Conservation (phyloP, 2,113 vertebrate genomes). For the Dasyurus viverrinus region DNA sequence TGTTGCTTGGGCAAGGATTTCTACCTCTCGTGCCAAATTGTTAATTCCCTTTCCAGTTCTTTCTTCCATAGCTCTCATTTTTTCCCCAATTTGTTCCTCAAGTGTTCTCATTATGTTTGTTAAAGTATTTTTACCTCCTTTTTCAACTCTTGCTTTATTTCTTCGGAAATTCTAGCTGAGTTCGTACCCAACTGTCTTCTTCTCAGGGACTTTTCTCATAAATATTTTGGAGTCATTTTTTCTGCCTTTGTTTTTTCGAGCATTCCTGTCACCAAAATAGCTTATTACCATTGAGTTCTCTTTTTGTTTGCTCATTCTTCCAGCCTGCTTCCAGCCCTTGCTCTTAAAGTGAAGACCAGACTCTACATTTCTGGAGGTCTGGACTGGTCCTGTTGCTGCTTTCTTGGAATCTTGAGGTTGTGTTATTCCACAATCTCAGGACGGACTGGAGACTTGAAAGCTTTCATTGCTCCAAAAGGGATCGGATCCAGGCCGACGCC, state of each 20-base stretch:
- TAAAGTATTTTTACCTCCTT: neutral
- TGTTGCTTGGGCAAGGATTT: neutral
- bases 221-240: neutral
- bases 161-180: neutral
- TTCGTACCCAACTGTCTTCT: neutral
- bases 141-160: neutral
- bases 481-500: neutral
- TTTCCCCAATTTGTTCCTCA: neutral
- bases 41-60: neutral
- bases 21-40: neutral
- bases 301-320: neutral
- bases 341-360: neutral
- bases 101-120: neutral
- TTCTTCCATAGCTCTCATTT: neutral
- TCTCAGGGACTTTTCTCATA: neutral
- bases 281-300: neutral
- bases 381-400: neutral
- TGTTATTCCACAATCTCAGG: neutral
- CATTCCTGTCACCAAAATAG: neutral
- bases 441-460: neutral
- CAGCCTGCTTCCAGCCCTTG: neutral
- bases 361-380: neutral
- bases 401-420: neutral
- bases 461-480: neutral
- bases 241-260: neutral